A percentile compares a stretch with the other conserved stretches of the same genome.
These are phyloP conservation scores for Gobio gobio DNA, from an alignment of 2,113 vertebrate genomes.

Conservation along the genomic window DNA sequence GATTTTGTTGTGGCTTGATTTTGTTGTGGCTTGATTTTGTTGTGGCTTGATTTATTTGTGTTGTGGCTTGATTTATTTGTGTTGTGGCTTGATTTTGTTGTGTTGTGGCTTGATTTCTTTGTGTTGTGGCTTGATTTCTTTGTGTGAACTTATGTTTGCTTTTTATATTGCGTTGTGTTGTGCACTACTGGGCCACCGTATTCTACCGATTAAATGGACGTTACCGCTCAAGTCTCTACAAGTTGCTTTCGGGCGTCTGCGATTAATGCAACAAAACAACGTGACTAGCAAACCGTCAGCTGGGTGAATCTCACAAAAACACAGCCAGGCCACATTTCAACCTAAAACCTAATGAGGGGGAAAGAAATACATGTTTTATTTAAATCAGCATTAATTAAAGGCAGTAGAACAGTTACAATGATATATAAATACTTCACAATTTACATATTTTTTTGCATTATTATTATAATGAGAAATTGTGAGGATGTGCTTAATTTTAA, in stretches of 20 bases:
- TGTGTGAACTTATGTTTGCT: too few relatives aligned
- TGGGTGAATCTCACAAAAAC: background rate
- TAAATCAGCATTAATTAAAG: background rate
- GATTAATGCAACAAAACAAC: background rate
- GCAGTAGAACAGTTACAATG: constrained; percentile 7
- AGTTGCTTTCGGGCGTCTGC: background rate
- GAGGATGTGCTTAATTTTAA: background rate
- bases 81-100: too few relatives aligned
- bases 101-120: too few relatives aligned
- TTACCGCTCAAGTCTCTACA: background rate
- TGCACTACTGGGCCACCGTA: too few relatives aligned
- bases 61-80: too few relatives aligned
- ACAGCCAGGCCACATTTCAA: background rate
- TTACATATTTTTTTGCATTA: background rate
- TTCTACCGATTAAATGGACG: background rate
- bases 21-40: too few relatives aligned
- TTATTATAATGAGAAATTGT: background rate
- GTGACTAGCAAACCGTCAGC: background rate
- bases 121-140: too few relatives aligned
- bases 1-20: too few relatives aligned
- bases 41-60: too few relatives aligned
- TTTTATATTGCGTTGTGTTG: too few relatives aligned
- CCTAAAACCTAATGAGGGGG: background rate
- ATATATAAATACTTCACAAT: constrained; percentile 3
- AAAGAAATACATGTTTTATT: background rate